Base-by-base conservation (phyloP, 1,140 invertebrate species). In the Drosophila bifasciata region DNA sequence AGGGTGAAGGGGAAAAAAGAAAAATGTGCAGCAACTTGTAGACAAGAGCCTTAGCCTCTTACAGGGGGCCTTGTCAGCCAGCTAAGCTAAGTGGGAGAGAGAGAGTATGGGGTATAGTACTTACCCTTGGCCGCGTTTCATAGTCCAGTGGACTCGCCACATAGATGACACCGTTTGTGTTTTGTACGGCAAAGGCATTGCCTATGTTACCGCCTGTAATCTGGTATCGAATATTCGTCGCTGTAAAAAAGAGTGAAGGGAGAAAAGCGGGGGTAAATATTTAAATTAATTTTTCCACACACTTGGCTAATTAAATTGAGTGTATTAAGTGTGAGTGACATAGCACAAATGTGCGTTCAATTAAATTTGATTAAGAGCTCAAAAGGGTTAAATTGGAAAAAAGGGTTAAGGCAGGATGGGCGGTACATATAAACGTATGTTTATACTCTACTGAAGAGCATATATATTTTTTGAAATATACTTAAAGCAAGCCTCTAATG, bases 201-300 rank as follows among this genome's bases (percentile, higher is more conserved):
- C 95, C 95, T 85, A 95, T 93, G 92, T 96, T 96, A 84, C 95
- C 95, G 90, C 94, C 93, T 61, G 94, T 95, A 74, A 96, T 96
- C 91, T 95, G 94, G 92, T 96, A 96, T 76, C 94, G 94, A 91
- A 96, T 95, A 91, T 93, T 93, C 75, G 95, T 95, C 74, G 95
- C 95, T 96, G 92, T n/a, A 93, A 92, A 39, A n/a, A n/a, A n/a
- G n/a, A n/a, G n/a, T n/a, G n/a, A n/a, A n/a, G n/a, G n/a, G n/a
- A n/a, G n/a, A n/a, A n/a, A n/a, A n/a, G n/a, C n/a, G n/a, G n/a
- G n/a, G 67, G 19, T 55, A 7, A 32, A 49, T 43, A 21, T 49
- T 63, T 15, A 23, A 15, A 41, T 57, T 46, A 48, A 45, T 44
- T 23, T 41, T 5, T 59, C 52, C 16, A 28, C 19, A 1, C 13